Conservation (phyloP, 1,140 invertebrate genomes). For the Manduca sexta region DNA sequence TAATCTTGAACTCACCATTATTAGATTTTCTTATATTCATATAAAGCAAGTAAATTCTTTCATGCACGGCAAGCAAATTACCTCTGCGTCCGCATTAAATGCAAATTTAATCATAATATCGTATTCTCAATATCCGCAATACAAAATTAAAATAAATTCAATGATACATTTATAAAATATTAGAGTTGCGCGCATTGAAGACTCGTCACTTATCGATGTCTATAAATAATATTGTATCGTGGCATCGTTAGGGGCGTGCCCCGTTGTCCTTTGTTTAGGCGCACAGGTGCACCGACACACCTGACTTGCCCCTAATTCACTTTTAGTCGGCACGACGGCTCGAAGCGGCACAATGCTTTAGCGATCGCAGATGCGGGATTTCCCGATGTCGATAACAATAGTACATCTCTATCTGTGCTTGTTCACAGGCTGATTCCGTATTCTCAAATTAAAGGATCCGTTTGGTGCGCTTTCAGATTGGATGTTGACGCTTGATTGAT, state of each 20-base stretch:
- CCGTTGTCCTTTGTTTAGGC: slow-evolving; percentile 4
- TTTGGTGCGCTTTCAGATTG: too few species aligned
- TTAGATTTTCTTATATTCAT: too few species aligned
- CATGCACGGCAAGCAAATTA: too few species aligned
- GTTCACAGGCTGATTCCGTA: background rate
- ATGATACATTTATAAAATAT: too few species aligned
- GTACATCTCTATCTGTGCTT: slow-evolving; percentile 11
- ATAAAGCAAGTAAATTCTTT: too few species aligned
- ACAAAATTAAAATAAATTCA: too few species aligned
- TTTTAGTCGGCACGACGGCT: slow-evolving; percentile 21
- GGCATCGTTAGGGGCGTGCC: slow-evolving; percentile 9
- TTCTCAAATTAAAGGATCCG: slow-evolving; percentile 1
- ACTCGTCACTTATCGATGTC: background rate
- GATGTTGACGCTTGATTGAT: too few species aligned
- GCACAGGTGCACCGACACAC: slow-evolving; percentile 19
- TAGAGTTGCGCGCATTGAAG: background rate
- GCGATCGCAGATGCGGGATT: slow-evolving; percentile 24
- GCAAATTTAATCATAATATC: too few species aligned
- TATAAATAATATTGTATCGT: slow-evolving; percentile 4
- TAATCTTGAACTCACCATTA: too few species aligned
- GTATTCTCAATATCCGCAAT: too few species aligned
- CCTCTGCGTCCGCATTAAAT: too few species aligned
- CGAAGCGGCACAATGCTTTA: slow-evolving; percentile 11
- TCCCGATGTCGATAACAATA: slow-evolving; percentile 10
- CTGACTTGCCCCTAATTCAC: slow-evolving; percentile 40